Base-by-base conservation (phyloP, 2,113 vertebrate species). In the Hemichromis elongatus region DNA sequence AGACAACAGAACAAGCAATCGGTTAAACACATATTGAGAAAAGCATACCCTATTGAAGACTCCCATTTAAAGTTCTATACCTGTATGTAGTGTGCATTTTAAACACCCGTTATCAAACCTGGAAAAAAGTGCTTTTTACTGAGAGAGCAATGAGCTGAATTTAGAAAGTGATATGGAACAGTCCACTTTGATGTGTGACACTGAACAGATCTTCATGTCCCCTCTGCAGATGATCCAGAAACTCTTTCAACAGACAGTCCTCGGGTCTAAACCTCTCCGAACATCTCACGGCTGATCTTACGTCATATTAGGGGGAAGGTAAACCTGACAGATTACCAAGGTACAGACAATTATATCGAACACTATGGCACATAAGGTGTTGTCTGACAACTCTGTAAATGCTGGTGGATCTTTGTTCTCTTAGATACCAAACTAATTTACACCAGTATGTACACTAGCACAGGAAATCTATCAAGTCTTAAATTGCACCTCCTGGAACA, bases 321-420 rank as follows among this genome's bases (percentile, higher is more conserved):
- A 57, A 81, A 3, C 45, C 3, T 18, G 5, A 79, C 33, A 30
- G 33, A 75, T 59, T 50, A 61, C 10, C n/a, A 16, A 19, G 28
- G 12, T 28, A 80, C 11, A 28, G 26, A 50, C n/a, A 81, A 77
- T 79, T 66, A 70, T 80, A 52, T 85, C 14, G 7, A 85, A 83
- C 33, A 81, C 73, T 81, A 89, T 90, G 89, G 86, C 90, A 92
- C 89, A 79, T 66, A 13, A 37, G 19, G 73, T 68, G 55, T 63
- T 80, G 85, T 88, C 82, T 21, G 19, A 75, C 68, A 70, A 86
- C 59, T 54, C 47, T 56, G 57, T 68, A 52, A 70, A 87, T 77
- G 87, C 90, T 92, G 92, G 5, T 42, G 70, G 35, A 21, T 86
- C 40, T 9, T 57, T 30, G 30, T 55, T 79, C 45, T 24, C 73